phyloP scores from a whole-genome alignment of 2,797 vertebrate genomes.

The Salarias fasciatus region DNA sequence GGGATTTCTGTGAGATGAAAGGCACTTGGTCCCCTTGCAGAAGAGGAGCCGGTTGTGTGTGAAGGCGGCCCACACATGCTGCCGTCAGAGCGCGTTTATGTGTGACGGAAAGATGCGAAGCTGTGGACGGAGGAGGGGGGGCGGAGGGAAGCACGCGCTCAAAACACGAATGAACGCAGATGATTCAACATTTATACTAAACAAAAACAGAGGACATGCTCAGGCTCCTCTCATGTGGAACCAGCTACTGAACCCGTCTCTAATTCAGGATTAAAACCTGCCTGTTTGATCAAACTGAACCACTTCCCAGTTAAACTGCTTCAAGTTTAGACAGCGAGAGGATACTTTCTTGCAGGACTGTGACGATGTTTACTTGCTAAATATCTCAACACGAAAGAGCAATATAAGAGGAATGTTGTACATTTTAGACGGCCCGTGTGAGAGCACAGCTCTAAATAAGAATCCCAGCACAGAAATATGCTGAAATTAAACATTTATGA shows the following conservation, averaged over 20 bases:
- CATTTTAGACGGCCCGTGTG: background rate
- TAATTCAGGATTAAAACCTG: too few relatives aligned
- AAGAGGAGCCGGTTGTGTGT: conserved; percentile 20
- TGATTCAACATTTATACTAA: conserved; percentile 32
- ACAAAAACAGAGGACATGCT: conserved; percentile 26
- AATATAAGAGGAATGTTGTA: conserved; percentile 12
- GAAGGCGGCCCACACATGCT: conserved; percentile 55
- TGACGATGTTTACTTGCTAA: background rate
- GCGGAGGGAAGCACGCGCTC: conserved; percentile 16
- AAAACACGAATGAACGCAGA: conserved; percentile 35
- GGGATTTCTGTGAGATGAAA: conserved; percentile 51
- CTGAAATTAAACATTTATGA: background rate
- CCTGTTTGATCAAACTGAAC: too few relatives aligned
- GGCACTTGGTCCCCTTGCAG: conserved; percentile 2
- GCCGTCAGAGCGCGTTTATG: conserved; percentile 59
- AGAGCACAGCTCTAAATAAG: conserved; percentile 6
- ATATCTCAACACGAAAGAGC: conserved; percentile 16
- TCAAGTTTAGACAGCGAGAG: too few relatives aligned
- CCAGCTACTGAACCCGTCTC: too few relatives aligned
- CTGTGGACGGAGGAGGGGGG: conserved; percentile 15
- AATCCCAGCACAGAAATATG: background rate
- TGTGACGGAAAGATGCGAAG: conserved; percentile 48
- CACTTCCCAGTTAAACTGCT: too few relatives aligned
- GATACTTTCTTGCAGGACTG: too few relatives aligned
- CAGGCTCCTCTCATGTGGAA: conserved; percentile 28